Evolutionary conservation across 2,113 vertebrate genomes (phyloP).

Genomic region (Cryptomyrus ogoouensis): DNA sequence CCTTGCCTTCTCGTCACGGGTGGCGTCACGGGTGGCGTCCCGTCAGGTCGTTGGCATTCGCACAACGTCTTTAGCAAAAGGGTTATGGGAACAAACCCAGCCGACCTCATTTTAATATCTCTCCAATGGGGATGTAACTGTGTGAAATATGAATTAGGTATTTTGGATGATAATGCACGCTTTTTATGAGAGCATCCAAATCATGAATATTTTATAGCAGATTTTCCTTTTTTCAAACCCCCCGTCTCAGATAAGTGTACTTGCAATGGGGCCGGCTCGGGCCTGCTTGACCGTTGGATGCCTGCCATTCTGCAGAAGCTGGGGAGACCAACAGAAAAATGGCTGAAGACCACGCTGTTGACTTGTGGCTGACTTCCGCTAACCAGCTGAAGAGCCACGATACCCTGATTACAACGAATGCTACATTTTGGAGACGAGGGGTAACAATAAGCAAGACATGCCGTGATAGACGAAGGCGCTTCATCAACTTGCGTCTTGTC

Average conservation of each 20-base stretch:
- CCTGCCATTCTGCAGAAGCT: not conserved
- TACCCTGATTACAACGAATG: not conserved
- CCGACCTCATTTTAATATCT: conserved; percentile 24
- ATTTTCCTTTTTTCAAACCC: not conserved
- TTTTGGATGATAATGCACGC: not conserved
- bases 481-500: not conserved
- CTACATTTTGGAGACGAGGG: not conserved
- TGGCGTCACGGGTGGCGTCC: not conserved
- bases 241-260: not conserved
- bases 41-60: not conserved
- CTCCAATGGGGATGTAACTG: conserved; percentile 34
- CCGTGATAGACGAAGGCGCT: not conserved
- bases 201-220: not conserved
- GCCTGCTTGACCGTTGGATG: not conserved
- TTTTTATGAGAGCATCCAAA: not conserved
- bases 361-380: not conserved
- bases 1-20: not conserved
- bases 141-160: conserved; percentile 26
- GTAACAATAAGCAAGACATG: not conserved
- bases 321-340: not conserved
- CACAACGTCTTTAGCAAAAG: not conserved
- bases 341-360: not conserved
- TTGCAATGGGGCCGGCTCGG: not conserved
- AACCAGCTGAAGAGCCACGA: not conserved
- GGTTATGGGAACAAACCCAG: not conserved